Conservation (phyloP, 2,797 vertebrate genomes). For the Acrossocheilus wenchowensis region DNA sequence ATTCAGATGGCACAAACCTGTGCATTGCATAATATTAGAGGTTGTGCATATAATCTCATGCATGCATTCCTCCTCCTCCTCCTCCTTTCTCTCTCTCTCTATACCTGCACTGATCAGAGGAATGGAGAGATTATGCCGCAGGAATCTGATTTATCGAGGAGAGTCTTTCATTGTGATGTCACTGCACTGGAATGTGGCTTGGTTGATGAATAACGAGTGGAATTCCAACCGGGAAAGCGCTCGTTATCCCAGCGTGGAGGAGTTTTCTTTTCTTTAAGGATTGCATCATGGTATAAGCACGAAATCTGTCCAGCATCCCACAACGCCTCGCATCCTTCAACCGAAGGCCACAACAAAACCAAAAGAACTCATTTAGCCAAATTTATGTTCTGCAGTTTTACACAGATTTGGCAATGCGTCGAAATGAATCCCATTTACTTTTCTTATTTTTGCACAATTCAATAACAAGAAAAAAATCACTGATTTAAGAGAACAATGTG, state of each 20-base stretch:
- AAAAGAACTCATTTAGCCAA: background rate
- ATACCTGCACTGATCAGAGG: background rate
- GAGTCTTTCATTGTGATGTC: conserved; percentile 50
- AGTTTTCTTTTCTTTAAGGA: conserved; percentile 35
- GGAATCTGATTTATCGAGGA: background rate
- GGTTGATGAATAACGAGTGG: conserved; percentile 33
- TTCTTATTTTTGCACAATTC: background rate
- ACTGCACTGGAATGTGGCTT: conserved; percentile 19
- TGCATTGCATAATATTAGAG: background rate
- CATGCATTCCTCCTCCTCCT: background rate
- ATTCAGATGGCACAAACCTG: background rate
- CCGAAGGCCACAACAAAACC: background rate
- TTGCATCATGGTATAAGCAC: conserved; percentile 46
- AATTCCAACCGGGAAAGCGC: conserved; percentile 42
- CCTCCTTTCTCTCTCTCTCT: background rate
- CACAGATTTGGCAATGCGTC: too few species aligned
- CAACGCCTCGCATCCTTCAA: background rate
- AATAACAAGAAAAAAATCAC: background rate
- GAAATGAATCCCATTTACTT: background rate
- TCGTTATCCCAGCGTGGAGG: conserved; percentile 33
- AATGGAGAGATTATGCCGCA: background rate
- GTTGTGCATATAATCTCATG: background rate
- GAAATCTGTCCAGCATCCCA: conserved; percentile 27
- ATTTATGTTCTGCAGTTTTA: background rate
- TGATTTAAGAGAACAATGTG: background rate